Conservation (phyloP, 2,113 vertebrate species). For the Lipotes vexillifer region DNA sequence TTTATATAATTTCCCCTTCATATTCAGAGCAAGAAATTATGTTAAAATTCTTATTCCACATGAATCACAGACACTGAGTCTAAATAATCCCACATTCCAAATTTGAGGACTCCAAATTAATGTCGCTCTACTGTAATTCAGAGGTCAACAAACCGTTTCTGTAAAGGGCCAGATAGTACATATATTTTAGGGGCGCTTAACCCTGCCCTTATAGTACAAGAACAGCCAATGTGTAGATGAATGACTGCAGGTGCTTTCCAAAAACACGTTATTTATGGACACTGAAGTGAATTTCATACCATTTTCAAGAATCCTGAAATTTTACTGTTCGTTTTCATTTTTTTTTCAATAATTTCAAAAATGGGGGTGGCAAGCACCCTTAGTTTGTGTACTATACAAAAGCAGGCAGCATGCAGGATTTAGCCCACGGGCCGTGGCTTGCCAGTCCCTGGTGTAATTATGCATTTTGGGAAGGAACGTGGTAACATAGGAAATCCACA, state of each 20-base stretch:
- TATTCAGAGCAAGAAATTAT: conserved; percentile 1
- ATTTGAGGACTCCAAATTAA: background rate
- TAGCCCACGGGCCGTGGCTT: accelerated
- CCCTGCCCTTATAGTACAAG: background rate
- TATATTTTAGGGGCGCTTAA: background rate
- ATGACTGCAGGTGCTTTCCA: background rate
- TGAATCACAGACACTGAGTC: background rate
- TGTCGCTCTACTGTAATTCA: background rate
- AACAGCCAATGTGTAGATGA: background rate
- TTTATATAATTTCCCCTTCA: background rate
- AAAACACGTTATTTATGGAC: background rate
- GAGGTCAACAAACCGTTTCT: background rate
- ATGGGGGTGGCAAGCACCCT: background rate
- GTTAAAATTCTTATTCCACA: background rate
- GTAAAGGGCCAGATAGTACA: background rate
- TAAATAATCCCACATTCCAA: background rate
- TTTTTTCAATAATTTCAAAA: background rate
- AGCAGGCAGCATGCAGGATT: background rate
- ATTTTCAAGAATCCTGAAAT: background rate
- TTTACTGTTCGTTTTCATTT: background rate
- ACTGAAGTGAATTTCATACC: background rate
- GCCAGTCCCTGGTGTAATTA: background rate
- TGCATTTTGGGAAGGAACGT: background rate
- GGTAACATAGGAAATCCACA: background rate
- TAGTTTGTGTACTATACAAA: background rate